Percentiles rank a stretch among this genome's conserved stretches.
Conservation (phyloP, 2,113 vertebrate genomes). For the Cygnus atratus region DNA sequence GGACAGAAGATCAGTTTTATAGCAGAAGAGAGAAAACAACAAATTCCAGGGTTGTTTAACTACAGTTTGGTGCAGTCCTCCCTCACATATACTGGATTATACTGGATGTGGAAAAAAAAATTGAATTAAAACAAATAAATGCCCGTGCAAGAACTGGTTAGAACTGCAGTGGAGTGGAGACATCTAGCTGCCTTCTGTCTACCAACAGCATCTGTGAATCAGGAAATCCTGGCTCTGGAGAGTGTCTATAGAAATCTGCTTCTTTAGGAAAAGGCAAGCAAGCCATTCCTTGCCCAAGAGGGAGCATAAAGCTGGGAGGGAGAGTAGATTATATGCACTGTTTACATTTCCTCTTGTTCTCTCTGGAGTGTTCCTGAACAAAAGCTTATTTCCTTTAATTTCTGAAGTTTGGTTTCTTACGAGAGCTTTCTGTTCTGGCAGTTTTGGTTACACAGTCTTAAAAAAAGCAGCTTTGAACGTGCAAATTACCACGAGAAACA, state of each 20-base stretch:
- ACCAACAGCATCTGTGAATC: background rate
- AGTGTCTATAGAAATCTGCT: background rate
- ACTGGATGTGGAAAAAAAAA: background rate
- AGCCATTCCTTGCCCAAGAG: background rate
- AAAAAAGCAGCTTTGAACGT: background rate
- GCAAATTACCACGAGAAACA: background rate
- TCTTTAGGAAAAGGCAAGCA: background rate
- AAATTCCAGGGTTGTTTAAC: background rate
- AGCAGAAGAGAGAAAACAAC: background rate
- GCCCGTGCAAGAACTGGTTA: background rate
- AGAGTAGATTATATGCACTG: background rate
- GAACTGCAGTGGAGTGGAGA: slow-evolving; percentile 58
- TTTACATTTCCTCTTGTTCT: background rate
- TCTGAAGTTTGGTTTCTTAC: background rate
- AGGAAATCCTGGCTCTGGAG: background rate
- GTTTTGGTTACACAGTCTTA: background rate
- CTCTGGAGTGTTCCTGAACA: background rate
- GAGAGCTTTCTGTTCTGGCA: background rate
- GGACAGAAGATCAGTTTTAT: background rate
- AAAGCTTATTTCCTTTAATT: background rate
- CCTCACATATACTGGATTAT: background rate
- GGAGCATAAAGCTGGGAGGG: background rate
- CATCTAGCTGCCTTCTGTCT: slow-evolving; percentile 60
- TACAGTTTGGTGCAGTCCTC: background rate
- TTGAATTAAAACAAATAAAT: background rate